Evolutionary conservation across 1,140 invertebrate genomes (phyloP), one percentile per base, ranked within the genome.

Genomic region (Mylabris phalerata): DNA sequence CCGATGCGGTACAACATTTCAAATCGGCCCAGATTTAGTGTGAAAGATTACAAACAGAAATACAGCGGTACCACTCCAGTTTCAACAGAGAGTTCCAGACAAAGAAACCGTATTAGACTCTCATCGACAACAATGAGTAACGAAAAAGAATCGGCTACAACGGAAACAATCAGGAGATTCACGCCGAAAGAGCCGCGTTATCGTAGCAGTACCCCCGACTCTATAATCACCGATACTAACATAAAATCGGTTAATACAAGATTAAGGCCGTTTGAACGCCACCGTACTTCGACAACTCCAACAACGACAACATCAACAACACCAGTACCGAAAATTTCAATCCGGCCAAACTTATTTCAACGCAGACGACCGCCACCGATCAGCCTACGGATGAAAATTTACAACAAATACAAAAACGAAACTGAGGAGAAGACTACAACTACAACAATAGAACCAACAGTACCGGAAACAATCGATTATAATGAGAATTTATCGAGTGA

Each of bases 1-100:
- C 70, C 70, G n/a, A 62, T 62, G 9, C 70, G 69, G 48, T 72
- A 65, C 46, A 63, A 71, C 47, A 56, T 60, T 10, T 69, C 64
- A 32, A 77, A 78, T 38, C 65, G 80, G 48, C 80, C 80, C 5
- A 72, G 77, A 67, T 83, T 83, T 61, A 83, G 79, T 61, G 78
- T 83, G 4, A 82, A 83, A 71, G 80, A 83, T 65, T 82, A 82
- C 50, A 77, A 79, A 65, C 71, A 75, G 57, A 60, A 66, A 59
- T 59, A 69, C 19, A 80, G 1, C 32, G 7, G 2, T 7, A 32
- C 7, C 32, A 7, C 67, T 68, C 41, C 80, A 11, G 77, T 77
- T 40, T 60, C 71, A 32, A 77, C 79, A 38, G 44, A 55, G 13
- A n/a, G 11, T 48, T 24, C 27, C 6, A 26, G 51, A 46, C 5